These are phyloP conservation scores for Loxodonta africana DNA, from an alignment of 2,113 vertebrate species.

Conservation along the genomic window DNA sequence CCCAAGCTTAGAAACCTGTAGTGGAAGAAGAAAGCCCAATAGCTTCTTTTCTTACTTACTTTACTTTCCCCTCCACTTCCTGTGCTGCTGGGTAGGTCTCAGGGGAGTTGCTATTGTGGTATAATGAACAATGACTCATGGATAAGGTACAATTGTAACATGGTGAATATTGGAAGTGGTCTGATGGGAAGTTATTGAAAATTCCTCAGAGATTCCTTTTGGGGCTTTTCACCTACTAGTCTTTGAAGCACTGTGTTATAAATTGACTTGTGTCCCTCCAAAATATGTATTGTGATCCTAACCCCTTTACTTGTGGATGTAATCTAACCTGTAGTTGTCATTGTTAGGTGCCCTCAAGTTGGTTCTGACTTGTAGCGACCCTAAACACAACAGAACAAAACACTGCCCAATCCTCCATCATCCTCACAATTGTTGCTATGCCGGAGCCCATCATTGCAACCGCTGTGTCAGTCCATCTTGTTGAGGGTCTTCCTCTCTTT, in stretches of 20 bases:
- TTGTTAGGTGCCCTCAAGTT: no score
- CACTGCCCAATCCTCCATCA: no score
- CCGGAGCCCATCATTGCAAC: no score
- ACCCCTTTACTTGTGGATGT: background rate
- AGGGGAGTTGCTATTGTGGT: background rate
- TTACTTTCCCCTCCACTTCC: background rate
- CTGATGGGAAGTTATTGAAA: background rate
- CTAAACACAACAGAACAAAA: no score
- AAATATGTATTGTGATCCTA: background rate
- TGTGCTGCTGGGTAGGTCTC: fast-evolving
- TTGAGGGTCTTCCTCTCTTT: no score
- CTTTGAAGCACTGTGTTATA: background rate
- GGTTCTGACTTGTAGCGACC: no score
- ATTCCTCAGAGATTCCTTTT: background rate
- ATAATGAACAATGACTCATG: background rate
- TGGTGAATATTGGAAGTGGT: background rate
- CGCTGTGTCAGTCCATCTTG: no score
- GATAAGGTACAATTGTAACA: background rate
- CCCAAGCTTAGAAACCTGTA: fast-evolving
- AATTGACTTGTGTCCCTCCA: background rate
- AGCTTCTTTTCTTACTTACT: background rate
- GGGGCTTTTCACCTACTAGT: background rate
- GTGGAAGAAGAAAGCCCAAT: background rate
- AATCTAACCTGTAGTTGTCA: background rate
- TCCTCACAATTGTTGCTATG: no score